Conservation (phyloP, 1,140 invertebrate genomes). For the Temnothorax nylanderi region DNA sequence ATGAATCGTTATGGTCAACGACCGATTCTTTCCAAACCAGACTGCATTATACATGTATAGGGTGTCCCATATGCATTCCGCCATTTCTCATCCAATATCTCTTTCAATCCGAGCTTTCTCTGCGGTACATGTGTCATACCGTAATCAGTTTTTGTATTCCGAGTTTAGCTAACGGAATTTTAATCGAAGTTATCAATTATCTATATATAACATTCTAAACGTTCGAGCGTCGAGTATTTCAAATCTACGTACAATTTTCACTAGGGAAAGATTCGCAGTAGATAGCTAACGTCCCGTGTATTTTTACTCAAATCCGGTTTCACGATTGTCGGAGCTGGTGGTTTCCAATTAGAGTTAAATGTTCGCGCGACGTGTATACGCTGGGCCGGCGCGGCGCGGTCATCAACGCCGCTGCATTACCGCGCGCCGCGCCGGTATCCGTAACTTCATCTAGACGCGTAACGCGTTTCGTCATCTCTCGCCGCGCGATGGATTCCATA, state of each 20-base stretch:
- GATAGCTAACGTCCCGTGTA: neutral
- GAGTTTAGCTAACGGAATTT: neutral
- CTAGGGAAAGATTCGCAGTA: neutral
- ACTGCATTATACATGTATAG: neutral
- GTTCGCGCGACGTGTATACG: neutral
- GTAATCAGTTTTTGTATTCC: neutral
- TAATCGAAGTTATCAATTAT: neutral
- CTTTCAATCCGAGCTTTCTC: neutral
- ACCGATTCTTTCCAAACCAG: neutral
- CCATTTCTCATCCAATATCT: neutral
- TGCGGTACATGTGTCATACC: neutral
- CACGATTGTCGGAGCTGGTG: neutral
- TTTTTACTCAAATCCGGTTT: constrained; percentile 23
- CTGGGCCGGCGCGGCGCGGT: neutral
- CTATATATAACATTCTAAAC: neutral
- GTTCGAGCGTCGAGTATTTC: neutral
- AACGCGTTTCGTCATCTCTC: constrained; percentile 41
- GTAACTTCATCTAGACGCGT: constrained; percentile 39
- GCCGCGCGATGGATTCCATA: constrained; percentile 38
- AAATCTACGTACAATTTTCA: neutral
- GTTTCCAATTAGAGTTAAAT: constrained; percentile 46
- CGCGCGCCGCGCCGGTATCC: constrained; percentile 15
- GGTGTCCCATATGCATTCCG: neutral
- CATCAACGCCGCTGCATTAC: constrained; percentile 27
- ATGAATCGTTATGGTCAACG: neutral